Base-by-base conservation (phyloP, 2,797 vertebrate species). In the Gymnoscopelus braueri region DNA sequence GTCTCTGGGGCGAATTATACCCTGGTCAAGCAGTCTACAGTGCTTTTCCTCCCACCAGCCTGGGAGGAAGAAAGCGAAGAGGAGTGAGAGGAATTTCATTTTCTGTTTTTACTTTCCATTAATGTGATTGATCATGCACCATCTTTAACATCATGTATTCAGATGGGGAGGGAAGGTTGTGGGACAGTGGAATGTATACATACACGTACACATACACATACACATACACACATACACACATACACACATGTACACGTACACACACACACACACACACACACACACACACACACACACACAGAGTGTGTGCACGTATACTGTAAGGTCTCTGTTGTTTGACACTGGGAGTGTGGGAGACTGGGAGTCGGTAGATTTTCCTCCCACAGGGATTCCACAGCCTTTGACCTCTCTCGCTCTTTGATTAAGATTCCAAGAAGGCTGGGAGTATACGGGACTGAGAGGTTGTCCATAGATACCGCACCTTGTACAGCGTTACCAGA, bases 381-480 rank as follows among this genome's bases (percentile, higher is more conserved):
- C 84, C 87, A 75, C 85, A 49, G 65, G 64, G 78, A 89, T 88
- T 81, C 81, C 69, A 81, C 56, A n/a, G 49, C 5, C 23, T 19
- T 60, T 80, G 78, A 70, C 79, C 80, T 70, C 51, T 29, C 60
- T 2, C 50, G 66, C 9, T 50, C 35, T 55, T 63, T 72, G 65
- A 78, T 83, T 79, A 60, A 19, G 19, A 59, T 44, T 82, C 63
- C 32, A 60, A 2, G 39, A 44, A 44, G 39, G 26, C 54, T 48
- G 65, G 75, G 75, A 74, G 75, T 63, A 0, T 51, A 55, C 57
- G 64, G 4, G 24, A 13, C 4, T 0, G 23, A n/a, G 23, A n/a
- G 13, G 12, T n/a, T n/a, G 24, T 8, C 53, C 10, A 10, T 44
- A 23, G 53, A 55, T 10, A 15, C 0, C 50, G 13, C 26, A 3